phyloP scores from a whole-genome alignment of 2,113 vertebrate species.

The Oryzias woworae region DNA sequence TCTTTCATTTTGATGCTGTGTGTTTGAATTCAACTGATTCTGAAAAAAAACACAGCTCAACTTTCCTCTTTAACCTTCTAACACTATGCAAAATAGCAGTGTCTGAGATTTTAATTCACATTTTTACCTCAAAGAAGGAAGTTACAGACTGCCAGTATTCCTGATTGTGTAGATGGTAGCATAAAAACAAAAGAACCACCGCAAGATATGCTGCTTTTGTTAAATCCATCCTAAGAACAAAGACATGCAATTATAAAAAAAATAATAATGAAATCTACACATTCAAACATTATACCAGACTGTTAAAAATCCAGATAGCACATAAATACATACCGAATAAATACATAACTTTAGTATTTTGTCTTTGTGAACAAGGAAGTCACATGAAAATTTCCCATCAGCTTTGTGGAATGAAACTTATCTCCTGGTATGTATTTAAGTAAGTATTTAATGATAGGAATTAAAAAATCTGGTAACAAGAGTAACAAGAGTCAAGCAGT shows the following conservation, averaged over 20 bases:
- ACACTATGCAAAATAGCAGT: not conserved
- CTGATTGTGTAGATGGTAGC: constrained; percentile 10
- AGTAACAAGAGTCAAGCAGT: too few species aligned
- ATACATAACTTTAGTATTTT: too few species aligned
- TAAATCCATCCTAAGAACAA: constrained; percentile 29
- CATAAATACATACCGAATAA: too few species aligned
- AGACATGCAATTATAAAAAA: not conserved
- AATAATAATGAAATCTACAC: too few species aligned
- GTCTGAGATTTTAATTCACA: not conserved
- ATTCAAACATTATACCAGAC: too few species aligned
- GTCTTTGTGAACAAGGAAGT: too few species aligned
- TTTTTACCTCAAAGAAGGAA: constrained; percentile 20
- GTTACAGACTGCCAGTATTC: constrained; percentile 1
- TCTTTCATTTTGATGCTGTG: not conserved
- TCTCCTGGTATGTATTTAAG: too few species aligned
- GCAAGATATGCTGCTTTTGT: constrained; percentile 5
- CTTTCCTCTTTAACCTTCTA: not conserved
- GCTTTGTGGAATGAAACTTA: too few species aligned
- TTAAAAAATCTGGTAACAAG: too few species aligned
- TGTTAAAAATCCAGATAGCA: too few species aligned
- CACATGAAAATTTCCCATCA: too few species aligned
- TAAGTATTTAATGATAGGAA: too few species aligned
- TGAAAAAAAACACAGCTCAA: not conserved
- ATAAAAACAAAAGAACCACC: constrained; percentile 25
- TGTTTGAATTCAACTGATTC: constrained; percentile 3